A percentile compares a stretch with the other conserved stretches of the same genome.
Evolutionary conservation across 2,888 invertebrate genomes (phyloP).

Genomic region (Eucriotettix oculatus): DNA sequence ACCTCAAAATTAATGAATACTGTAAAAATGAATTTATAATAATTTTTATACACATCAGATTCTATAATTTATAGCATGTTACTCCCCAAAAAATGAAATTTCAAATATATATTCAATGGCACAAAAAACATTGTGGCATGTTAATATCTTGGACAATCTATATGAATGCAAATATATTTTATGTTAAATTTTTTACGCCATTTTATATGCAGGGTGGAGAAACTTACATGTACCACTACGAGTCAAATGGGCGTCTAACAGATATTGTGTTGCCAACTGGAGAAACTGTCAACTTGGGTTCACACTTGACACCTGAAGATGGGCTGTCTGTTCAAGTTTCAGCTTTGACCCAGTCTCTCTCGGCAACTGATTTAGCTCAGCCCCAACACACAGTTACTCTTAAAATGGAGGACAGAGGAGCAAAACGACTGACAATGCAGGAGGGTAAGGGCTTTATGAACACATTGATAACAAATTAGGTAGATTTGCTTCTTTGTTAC

Average conservation of each 20-base stretch:
- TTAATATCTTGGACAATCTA: too few relatives aligned
- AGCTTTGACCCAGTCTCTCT: constrained; percentile 21
- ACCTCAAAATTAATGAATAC: too few relatives aligned
- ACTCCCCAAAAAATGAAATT: too few relatives aligned
- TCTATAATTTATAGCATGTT: too few relatives aligned
- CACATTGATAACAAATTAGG: too few relatives aligned
- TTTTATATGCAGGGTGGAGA: constrained; percentile 49
- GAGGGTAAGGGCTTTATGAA: constrained; percentile 29
- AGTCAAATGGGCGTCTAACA: constrained; percentile 71
- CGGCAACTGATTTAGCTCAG: constrained; percentile 1
- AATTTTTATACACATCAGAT: too few relatives aligned
- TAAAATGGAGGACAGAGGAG: constrained; percentile 12
- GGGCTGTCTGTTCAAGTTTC: constrained; percentile 59
- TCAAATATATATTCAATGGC: too few relatives aligned
- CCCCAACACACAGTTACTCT: constrained; percentile 7
- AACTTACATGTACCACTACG: constrained; percentile 82
- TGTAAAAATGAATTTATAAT: too few relatives aligned
- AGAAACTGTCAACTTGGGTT: constrained; percentile 64
- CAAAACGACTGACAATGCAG: constrained; percentile 37
- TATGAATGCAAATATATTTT: too few relatives aligned
- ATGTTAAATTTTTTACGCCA: too few relatives aligned
- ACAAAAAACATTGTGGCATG: too few relatives aligned
- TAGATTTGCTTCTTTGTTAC: too few relatives aligned
- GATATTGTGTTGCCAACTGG: constrained; percentile 83
- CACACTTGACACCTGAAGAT: constrained; percentile 59